These are phyloP conservation scores for Scaptomyza caliginosa DNA, from an alignment of 2,888 invertebrate genomes.

Conservation along the genomic window DNA sequence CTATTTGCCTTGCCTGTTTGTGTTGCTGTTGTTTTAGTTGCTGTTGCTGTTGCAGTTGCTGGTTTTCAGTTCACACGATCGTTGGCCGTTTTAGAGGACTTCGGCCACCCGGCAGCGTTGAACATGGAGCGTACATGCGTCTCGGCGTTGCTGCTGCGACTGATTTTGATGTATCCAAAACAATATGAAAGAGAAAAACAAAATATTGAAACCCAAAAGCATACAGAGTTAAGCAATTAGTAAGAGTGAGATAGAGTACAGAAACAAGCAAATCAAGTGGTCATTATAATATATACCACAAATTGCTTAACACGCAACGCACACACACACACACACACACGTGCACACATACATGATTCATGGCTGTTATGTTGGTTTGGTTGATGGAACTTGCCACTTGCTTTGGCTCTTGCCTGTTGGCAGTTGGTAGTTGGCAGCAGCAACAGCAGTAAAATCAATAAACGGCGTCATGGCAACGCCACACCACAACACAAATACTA, in stretches of 20 bases:
- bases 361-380: conserved; percentile 50
- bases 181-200: not conserved
- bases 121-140: conserved; percentile 71
- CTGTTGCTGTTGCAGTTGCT: not conserved
- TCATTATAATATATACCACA: conserved; percentile 75
- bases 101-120: conserved; percentile 68
- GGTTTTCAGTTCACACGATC: conserved; percentile 47
- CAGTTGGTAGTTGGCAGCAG: conserved; percentile 24
- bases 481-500: conserved; percentile 68
- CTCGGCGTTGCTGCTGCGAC: conserved; percentile 67
- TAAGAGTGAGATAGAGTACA: conserved; percentile 20
- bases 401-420: conserved; percentile 26
- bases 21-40: not conserved
- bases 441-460: conserved; percentile 67
- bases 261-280: conserved; percentile 71
- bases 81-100: conserved; percentile 58
- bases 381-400: conserved; percentile 44
- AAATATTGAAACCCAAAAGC: not conserved
- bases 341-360: conserved; percentile 56
- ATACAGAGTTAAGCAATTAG: conserved; percentile 54
- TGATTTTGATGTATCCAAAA: conserved; percentile 46
- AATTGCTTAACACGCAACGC: conserved; percentile 74
- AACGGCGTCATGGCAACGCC: conserved; percentile 70
- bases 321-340: conserved; percentile 11
- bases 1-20: not conserved